A percentile compares a stretch with the other conserved stretches of the same genome.
phyloP scores from a whole-genome alignment of 2,113 vertebrate genomes.

The Sinosuthora webbiana region DNA sequence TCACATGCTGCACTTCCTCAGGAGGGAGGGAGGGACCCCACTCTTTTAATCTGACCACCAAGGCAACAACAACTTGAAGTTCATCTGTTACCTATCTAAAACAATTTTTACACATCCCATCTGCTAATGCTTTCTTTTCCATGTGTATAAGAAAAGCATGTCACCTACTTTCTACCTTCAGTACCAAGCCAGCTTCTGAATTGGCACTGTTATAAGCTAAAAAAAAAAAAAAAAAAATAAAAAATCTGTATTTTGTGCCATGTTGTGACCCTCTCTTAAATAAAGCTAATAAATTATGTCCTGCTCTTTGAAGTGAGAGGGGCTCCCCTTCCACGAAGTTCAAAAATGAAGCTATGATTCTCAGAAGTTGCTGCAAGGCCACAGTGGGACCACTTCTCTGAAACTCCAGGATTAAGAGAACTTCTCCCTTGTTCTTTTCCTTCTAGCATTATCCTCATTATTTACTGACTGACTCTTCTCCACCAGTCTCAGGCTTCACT shows the following conservation, averaged over 20 bases:
- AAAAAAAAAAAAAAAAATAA: not conserved
- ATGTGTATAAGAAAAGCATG: not conserved
- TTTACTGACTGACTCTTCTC: conserved; percentile 46
- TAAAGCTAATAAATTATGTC: not conserved
- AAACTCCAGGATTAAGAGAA: conserved; percentile 3
- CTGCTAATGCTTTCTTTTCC: not conserved
- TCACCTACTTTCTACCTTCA: not conserved
- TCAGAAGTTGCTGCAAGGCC: not conserved
- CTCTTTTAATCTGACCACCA: not conserved
- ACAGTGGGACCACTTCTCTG: not conserved
- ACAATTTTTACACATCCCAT: not conserved
- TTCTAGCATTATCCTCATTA: conserved; percentile 39
- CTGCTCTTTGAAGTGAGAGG: not conserved
- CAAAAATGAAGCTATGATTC: not conserved
- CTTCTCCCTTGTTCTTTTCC: conserved; percentile 25
- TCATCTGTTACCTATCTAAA: not conserved
- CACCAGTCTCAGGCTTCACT: conserved; percentile 32
- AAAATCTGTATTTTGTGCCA: not conserved
- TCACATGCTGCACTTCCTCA: not conserved
- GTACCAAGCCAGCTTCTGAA: not conserved
- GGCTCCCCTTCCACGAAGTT: not conserved
- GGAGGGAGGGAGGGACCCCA: not conserved
- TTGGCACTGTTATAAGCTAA: not conserved
- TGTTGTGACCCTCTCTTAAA: not conserved
- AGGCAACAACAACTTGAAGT: not conserved